These are phyloP conservation scores for Drymonia ruficornis DNA, from an alignment of 2,888 invertebrate species.

Conservation along the genomic window DNA sequence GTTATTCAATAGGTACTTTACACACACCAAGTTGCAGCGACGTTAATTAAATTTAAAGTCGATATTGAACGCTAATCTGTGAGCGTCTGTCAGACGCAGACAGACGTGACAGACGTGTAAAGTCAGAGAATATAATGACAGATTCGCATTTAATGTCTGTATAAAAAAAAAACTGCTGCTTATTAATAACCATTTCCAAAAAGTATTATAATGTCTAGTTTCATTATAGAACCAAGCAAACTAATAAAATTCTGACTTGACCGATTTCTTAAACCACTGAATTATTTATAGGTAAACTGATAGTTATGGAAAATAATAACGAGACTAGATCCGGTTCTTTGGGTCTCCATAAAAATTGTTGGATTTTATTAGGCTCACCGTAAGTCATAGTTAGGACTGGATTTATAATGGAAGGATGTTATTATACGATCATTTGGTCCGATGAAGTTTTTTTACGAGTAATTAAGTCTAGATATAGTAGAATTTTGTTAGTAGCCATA, in stretches of 20 bases:
- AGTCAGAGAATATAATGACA: no score
- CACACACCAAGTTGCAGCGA: no score
- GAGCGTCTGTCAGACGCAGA: no score
- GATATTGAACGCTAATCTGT: no score
- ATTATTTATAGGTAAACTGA: conserved; percentile 57
- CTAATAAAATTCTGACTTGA: background rate
- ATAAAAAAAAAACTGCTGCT: no score
- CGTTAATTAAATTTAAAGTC: no score
- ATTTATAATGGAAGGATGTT: conserved; percentile 32
- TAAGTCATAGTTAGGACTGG: conserved; percentile 27
- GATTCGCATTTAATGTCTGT: no score
- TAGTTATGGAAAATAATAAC: conserved; percentile 52
- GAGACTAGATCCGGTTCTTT: conserved; percentile 47
- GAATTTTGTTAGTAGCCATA: background rate
- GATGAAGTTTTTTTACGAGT: conserved; percentile 5
- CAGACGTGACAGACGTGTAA: no score
- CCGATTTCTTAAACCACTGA: conserved; percentile 36
- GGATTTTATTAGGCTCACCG: conserved; percentile 20
- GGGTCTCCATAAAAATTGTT: conserved; percentile 51
- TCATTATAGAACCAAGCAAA: background rate
- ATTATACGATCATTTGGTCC: conserved; percentile 25
- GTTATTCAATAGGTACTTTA: no score
- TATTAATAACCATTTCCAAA: no score
- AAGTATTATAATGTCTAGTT: no score
- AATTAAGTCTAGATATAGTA: background rate